Evolutionary conservation across 1,140 invertebrate species (phyloP).

Genomic region (Aricia agestis): DNA sequence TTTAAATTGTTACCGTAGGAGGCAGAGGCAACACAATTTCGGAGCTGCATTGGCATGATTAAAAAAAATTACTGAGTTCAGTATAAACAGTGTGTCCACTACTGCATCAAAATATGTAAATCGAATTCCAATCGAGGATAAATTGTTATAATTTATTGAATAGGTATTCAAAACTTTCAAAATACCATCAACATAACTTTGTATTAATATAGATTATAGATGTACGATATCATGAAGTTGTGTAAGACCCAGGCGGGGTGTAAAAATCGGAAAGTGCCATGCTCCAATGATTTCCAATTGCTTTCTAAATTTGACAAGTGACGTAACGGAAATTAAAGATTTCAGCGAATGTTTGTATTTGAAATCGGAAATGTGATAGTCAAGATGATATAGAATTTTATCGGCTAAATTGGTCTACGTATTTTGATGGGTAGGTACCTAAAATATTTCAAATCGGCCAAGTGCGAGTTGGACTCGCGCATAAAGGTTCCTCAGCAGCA

Average conservation of each 20-base stretch:
- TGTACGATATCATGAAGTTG: neutral
- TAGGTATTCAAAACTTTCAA: neutral
- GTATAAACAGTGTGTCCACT: too few species aligned
- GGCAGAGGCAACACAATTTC: too few species aligned
- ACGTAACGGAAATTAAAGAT: slow-evolving; percentile 73
- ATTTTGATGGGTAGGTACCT: neutral
- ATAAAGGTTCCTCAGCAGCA: too few species aligned
- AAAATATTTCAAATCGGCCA: too few species aligned
- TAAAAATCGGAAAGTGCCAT: slow-evolving; percentile 36
- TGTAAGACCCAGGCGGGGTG: slow-evolving; percentile 24
- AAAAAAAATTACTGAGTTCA: too few species aligned
- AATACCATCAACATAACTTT: neutral
- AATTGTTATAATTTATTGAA: neutral
- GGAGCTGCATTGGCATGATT: too few species aligned
- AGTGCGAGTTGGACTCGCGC: too few species aligned
- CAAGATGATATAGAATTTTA: slow-evolving; percentile 26
- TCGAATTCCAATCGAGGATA: too few species aligned
- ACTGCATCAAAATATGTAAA: too few species aligned
- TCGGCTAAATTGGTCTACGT: neutral
- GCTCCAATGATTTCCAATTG: slow-evolving; percentile 63
- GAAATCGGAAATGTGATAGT: slow-evolving; percentile 15
- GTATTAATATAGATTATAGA: neutral
- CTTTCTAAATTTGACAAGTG: slow-evolving; percentile 66
- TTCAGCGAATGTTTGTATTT: slow-evolving; percentile 15
- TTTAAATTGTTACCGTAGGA: too few species aligned